Percentiles rank a stretch among this genome's conserved stretches.
These are phyloP conservation scores for Struthidea cinerea DNA, from an alignment of 2,113 vertebrate genomes.

Conservation along the genomic window DNA sequence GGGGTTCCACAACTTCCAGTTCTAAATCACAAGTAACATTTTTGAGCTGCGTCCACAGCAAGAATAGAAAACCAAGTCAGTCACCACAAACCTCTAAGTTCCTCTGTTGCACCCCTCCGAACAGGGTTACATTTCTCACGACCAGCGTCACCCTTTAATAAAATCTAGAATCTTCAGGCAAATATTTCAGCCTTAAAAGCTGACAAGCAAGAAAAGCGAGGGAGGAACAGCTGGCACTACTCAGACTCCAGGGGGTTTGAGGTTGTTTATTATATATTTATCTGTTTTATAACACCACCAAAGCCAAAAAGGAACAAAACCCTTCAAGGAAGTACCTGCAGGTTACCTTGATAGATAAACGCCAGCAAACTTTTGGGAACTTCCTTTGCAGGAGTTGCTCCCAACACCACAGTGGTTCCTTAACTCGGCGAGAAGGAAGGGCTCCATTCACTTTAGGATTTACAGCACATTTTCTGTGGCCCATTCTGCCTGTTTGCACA, in stretches of 20 bases:
- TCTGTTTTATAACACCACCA: background rate
- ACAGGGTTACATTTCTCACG: background rate
- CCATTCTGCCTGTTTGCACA: background rate
- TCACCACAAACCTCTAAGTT: background rate
- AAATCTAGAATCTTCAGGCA: background rate
- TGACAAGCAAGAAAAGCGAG: background rate
- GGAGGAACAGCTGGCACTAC: background rate
- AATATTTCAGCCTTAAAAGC: background rate
- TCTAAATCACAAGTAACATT: background rate
- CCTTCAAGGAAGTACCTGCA: background rate
- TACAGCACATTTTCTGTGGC: background rate
- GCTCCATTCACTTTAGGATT: background rate
- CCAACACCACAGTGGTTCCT: background rate
- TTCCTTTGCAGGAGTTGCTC: background rate
- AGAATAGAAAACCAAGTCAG: background rate
- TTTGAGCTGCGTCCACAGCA: fast-evolving
- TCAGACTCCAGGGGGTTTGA: background rate
- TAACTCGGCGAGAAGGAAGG: background rate
- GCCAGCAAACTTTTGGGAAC: background rate
- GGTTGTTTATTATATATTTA: background rate
- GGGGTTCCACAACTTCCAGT: background rate
- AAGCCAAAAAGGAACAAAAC: background rate
- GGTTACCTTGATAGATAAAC: background rate
- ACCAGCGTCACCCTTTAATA: background rate
- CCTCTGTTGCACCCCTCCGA: background rate